These are phyloP conservation scores for Tachyglossus aculeatus DNA, from an alignment of 2,797 vertebrate genomes.

Conservation along the genomic window DNA sequence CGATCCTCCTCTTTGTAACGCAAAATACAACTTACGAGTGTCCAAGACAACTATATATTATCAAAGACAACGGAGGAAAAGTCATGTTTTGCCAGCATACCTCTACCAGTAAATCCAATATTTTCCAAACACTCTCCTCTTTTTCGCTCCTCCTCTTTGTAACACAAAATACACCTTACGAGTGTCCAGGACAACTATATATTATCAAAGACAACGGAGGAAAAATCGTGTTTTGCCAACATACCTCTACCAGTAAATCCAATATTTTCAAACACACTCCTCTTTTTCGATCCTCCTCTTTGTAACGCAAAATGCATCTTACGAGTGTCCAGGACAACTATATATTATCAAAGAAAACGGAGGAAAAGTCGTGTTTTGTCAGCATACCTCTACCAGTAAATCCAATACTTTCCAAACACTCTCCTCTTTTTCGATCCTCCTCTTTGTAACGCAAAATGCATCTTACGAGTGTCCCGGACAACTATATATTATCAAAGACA, in stretches of 20 bases:
- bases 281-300: constrained; percentile 58
- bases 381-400: constrained; percentile 83
- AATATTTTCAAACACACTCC: constrained; percentile 85
- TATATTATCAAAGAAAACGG: no score
- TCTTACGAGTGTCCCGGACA: no score
- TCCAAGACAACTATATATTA: no score
- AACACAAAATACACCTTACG: constrained; percentile 38
- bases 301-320: constrained; percentile 63
- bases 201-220: no score
- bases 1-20: constrained; percentile 51
- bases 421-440: constrained; percentile 64
- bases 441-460: constrained; percentile 56
- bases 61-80: no score
- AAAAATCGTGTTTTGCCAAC: neutral
- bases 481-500: no score
- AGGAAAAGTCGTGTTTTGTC: neutral
- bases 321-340: no score
- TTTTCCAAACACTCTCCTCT: constrained; percentile 79
- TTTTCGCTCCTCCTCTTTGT: constrained; percentile 55
- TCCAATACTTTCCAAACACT: constrained; percentile 86
- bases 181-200: no score
- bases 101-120: constrained; percentile 86
- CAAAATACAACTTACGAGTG: constrained; percentile 76
- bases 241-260: constrained; percentile 85
- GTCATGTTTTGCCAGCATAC: constrained; percentile 66